These are phyloP conservation scores for Corythornis madagascariensis DNA, from an alignment of 2,113 vertebrate species.

Conservation along the genomic window DNA sequence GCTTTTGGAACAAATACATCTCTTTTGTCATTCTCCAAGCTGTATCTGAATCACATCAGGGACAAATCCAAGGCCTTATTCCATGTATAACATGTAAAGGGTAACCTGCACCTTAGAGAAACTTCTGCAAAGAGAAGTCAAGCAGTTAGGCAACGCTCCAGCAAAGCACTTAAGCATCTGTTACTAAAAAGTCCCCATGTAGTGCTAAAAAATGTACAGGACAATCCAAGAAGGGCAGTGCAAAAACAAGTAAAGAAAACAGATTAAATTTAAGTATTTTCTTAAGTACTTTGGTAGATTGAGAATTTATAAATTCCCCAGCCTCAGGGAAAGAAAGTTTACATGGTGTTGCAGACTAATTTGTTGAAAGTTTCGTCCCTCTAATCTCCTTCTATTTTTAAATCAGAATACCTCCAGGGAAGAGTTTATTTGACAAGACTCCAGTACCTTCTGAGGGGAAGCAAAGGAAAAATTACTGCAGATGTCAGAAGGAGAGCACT, in stretches of 20 bases:
- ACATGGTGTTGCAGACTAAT: not conserved
- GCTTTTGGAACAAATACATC: not conserved
- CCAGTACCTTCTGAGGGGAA: conserved; percentile 16
- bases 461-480: conserved; percentile 44
- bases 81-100: not conserved
- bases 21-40: not conserved
- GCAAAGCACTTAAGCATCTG: conserved; percentile 33
- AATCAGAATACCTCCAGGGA: conserved; percentile 77
- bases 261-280: not conserved
- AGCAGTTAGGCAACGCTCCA: not conserved
- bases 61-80: not conserved
- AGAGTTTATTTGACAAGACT: conserved; percentile 81
- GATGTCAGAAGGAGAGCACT: conserved; percentile 60
- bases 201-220: not conserved
- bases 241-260: not conserved
- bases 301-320: not conserved
- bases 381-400: conserved; percentile 29
- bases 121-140: not conserved
- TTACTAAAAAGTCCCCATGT: not conserved
- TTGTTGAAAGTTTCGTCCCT: not conserved
- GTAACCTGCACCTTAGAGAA: not conserved
- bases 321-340: not conserved
- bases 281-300: not conserved
- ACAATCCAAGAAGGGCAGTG: not conserved
- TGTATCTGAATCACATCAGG: not conserved